Evolutionary conservation across 2,797 vertebrate genomes (phyloP), one percentile per base, ranked within the genome.

Genomic region (Alfaro cultratus): DNA sequence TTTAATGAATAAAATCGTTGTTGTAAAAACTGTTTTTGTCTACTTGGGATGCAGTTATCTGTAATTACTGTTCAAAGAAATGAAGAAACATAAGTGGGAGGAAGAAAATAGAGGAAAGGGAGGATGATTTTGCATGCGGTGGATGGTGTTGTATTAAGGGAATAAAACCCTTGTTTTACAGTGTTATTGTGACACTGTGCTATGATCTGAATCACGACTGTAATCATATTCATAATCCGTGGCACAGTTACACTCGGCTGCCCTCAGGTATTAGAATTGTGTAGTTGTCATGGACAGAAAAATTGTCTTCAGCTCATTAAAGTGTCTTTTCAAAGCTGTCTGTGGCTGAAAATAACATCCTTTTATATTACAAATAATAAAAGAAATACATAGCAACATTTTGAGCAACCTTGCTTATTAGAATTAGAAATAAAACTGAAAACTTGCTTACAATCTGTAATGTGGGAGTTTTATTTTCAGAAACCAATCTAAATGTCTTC

Each of bases 201-300:
- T 85, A 91, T 86, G 26, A 60, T 72, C 84, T 83, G 60, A 62
- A 86, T 84, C 81, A 70, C 53, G 8, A 13, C 70, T 73, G 41
- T 86, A 78, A 85, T 86, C 75, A 88, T 79, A 86, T 84, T 90
- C 75, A 88, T 75, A 78, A 76, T 79, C 76, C 49, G 16, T 80
- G 68, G 64, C 78, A 26, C 2, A 18, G 60, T 86, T 84, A 81
- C 11, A 70, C 76, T 39, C 75, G 1, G 85, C 73, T 85, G 55
- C 74, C 78, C 77, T 80, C 79, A 85, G 76, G 36, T 74, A 60
- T 84, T 80, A 77, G 74, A 68, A 45, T 83, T 88, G 55, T 71
- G 80, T 79, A 49, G 5, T 34, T 78, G 71, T 31, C 18, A 62
- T 64, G 83, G 31, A 23, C 46, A 85, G 84, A 84, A 75, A 74